These are phyloP conservation scores for Hyperoplus lanceolatus DNA, from an alignment of 2,797 vertebrate species.

Conservation along the genomic window DNA sequence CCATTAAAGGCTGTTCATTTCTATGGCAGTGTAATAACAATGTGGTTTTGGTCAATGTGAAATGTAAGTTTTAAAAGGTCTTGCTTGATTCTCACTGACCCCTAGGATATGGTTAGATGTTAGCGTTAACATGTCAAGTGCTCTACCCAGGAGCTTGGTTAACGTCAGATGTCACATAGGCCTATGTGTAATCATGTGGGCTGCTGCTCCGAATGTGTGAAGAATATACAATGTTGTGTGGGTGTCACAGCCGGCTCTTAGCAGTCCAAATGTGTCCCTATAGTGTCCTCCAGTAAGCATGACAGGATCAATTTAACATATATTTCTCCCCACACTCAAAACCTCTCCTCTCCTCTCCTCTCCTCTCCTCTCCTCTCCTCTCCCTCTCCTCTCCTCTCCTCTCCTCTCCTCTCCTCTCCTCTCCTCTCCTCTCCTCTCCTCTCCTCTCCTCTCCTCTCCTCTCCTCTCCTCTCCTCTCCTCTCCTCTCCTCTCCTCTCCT, in stretches of 20 bases:
- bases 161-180: slow-evolving; percentile 8
- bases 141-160: neutral
- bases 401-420: neutral
- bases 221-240: slow-evolving; percentile 25
- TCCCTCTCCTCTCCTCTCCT: slow-evolving; percentile 6
- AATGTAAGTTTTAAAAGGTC: slow-evolving; percentile 13
- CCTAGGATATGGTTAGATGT: neutral
- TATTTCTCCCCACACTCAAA: slow-evolving; percentile 21
- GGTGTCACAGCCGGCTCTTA: slow-evolving; percentile 64
- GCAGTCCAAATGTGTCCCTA: slow-evolving; percentile 36
- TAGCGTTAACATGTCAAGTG: neutral
- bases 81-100: slow-evolving; percentile 16
- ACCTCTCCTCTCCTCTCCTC: slow-evolving; percentile 26
- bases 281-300: slow-evolving; percentile 27
- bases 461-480: neutral
- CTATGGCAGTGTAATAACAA: neutral
- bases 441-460: neutral
- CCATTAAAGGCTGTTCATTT: slow-evolving; percentile 7
- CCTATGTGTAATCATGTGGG: slow-evolving; percentile 35
- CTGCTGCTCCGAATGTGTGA: slow-evolving; percentile 46
- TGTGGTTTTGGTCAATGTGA: neutral
- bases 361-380: neutral
- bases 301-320: slow-evolving; percentile 45
- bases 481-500: slow-evolving; percentile 23
- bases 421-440: slow-evolving; percentile 22